Base-by-base conservation (phyloP, 2,113 vertebrate genomes). In the Aplodontia rufa region DNA sequence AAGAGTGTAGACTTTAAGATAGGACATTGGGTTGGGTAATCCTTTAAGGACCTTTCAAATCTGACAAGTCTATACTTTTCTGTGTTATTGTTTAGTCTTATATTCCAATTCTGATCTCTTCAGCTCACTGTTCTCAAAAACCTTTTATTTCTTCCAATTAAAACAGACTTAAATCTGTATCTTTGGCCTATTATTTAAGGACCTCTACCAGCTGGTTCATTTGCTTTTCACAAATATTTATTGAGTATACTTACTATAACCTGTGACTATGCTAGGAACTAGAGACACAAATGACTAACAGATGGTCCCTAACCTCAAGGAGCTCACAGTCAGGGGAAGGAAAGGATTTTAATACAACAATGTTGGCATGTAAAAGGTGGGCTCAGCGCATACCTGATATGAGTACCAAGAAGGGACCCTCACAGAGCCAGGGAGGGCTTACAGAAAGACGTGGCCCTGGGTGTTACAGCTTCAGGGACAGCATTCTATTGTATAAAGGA, bases 21-120 rank as follows among this genome's bases (percentile, higher is more conserved):
- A 32, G 1, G 35, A 69, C 42, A 42, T 7, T 84, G 20, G 30
- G 24, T 24, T 71, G n/a, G 17, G 22, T 72, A 68, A 88, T 91
- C 35, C 87, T 87, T 81, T 68, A 83, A 68, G 40, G 55, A 66
- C 40, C 20, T 76, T 93, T 93, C 87, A n/a, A 96, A 94, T 75
- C 49, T 93, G 40, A 72, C 53, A 13, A 74, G 11, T 53, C n/a
- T 96, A 13, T 24, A 90, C n/a, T 83, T 95, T 92, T 66, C 17
- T 3, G 7, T 55, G 47, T n/a, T 83, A 74, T 45, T 26, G 86
- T 87, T 47, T 35, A 91, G 75, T 84, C 26, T 71, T 71, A 83
- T 55, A 93, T 51, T 74, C 47, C 7, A 49, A 13, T 72, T 86
- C 40, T 53, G 32, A 62, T 71, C 62, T 72, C 30, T 6, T 80